A percentile compares a stretch with the other conserved stretches of the same genome.
Evolutionary conservation across 2,888 invertebrate genomes (phyloP).

Genomic region (Anorthoa munda): DNA sequence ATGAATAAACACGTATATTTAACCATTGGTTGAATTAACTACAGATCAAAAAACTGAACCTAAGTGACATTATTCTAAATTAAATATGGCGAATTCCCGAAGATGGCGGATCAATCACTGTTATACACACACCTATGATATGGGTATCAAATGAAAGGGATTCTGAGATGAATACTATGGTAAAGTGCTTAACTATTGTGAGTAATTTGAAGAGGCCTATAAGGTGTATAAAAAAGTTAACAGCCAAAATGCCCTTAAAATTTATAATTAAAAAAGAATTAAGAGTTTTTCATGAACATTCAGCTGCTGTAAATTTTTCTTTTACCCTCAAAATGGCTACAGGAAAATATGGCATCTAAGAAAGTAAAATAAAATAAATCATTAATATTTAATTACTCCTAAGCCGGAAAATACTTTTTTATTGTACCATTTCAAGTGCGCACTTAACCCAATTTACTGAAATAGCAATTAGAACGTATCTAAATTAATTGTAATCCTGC

Average conservation of each 20-base stretch:
- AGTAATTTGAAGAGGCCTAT: not conserved
- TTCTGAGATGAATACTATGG: too few species aligned
- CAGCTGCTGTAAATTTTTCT: not conserved
- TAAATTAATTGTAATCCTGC: conserved; percentile 21
- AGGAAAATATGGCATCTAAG: conserved; percentile 21
- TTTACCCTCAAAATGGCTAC: conserved; percentile 10
- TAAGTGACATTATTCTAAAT: too few species aligned
- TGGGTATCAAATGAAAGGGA: too few species aligned
- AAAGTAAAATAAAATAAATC: conserved; percentile 45
- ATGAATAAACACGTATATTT: too few species aligned
- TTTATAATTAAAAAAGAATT: conserved; percentile 21
- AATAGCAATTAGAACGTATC: conserved; percentile 9
- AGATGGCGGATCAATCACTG: too few species aligned
- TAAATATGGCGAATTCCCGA: too few species aligned
- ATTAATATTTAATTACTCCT: conserved; percentile 34
- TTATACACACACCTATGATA: too few species aligned
- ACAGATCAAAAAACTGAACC: too few species aligned
- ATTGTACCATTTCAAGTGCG: conserved; percentile 2
- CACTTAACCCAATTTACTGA: not conserved
- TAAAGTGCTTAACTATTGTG: not conserved
- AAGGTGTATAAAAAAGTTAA: conserved; percentile 9
- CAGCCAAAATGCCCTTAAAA: conserved; percentile 4
- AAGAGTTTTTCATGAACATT: conserved; percentile 26
- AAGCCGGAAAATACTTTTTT: conserved; percentile 17
- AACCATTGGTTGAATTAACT: too few species aligned